phyloP scores from a whole-genome alignment of 2,113 vertebrate species.

The Atrichornis clamosus region DNA sequence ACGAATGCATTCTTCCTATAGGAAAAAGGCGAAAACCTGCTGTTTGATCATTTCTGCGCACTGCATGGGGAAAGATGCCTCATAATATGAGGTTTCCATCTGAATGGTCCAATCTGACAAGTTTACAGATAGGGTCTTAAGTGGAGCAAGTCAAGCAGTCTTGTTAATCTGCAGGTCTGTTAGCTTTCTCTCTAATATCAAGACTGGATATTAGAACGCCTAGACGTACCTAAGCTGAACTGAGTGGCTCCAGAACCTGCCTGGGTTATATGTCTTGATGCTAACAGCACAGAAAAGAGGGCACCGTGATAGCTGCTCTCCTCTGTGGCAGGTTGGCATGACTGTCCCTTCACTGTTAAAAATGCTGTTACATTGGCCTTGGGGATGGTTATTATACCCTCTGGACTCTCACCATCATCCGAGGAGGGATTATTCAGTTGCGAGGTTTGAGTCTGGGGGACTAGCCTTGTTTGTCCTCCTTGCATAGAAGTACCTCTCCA shows the following conservation, averaged over 20 bases:
- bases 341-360: neutral
- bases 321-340: neutral
- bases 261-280: neutral
- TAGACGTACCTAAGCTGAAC: neutral
- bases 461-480: neutral
- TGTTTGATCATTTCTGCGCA: neutral
- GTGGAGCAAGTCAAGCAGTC: neutral
- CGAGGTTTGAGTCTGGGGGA: neutral
- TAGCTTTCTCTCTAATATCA: neutral
- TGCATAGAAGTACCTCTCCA: neutral
- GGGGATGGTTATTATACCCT: neutral
- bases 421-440: neutral
- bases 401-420: neutral
- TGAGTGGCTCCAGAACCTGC: neutral
- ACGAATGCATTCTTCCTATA: neutral
- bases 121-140: neutral
- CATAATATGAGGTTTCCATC: neutral
- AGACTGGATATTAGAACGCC: neutral
- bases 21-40: neutral
- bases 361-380: rapidly evolving
- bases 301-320: rapidly evolving
- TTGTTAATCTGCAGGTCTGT: rapidly evolving
- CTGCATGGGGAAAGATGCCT: neutral
- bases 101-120: rapidly evolving
- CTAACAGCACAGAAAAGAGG: neutral